Percentiles rank a stretch among this genome's conserved stretches.
Evolutionary conservation across 37 sponge, comb jelly and placozoan species (phyloP).

Genomic region (Hexactinellida sp.): DNA sequence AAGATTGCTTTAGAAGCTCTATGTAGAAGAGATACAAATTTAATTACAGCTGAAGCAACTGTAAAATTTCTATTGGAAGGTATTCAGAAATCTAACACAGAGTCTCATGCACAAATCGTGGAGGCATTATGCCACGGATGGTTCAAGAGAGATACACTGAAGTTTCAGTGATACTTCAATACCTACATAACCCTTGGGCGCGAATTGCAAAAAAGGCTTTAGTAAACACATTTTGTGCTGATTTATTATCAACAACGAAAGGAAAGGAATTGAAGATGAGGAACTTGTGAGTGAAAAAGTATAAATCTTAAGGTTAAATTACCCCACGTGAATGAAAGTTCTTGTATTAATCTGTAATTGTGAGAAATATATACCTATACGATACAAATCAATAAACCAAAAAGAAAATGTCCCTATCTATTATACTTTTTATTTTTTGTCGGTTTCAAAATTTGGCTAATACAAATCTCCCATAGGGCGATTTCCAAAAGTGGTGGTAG

Average conservation of each 20-base stretch:
- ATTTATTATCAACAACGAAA: not conserved
- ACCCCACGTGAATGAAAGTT: too few species aligned
- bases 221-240: conserved; percentile 10
- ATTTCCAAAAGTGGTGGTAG: too few species aligned
- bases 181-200: not conserved
- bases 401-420: too few species aligned
- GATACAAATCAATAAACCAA: too few species aligned
- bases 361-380: too few species aligned
- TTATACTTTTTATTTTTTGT: too few species aligned
- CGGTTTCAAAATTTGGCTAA: too few species aligned
- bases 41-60: conserved; percentile 11
- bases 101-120: not conserved
- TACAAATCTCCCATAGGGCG: too few species aligned
- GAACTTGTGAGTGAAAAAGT: not conserved
- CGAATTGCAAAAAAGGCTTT: not conserved
- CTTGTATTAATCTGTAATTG: too few species aligned
- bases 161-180: not conserved
- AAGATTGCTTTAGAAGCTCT: conserved; percentile 3
- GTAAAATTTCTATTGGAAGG: conserved; percentile 1
- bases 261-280: not conserved
- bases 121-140: not conserved
- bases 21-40: not conserved
- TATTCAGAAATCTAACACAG: not conserved
- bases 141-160: not conserved
- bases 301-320: too few species aligned